Evolutionary conservation across 30 jellyfish, hydroid and myxozoan species (phyloP).

Genomic region (Aurelia aurita): DNA sequence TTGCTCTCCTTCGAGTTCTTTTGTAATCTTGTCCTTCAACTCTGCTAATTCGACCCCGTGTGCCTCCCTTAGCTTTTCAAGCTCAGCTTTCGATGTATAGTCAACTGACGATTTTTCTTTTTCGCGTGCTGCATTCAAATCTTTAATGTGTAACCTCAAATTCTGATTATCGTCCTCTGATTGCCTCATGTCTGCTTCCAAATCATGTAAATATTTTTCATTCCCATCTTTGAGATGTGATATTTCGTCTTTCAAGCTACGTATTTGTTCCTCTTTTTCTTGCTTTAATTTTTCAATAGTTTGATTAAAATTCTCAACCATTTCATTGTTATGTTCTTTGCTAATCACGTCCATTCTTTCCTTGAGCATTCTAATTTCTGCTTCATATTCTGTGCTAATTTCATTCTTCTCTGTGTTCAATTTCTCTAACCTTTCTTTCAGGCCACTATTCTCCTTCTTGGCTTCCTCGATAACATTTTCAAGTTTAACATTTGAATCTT

Average conservation of each 20-base stretch:
- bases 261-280: conserved; percentile 66
- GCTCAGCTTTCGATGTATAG: conserved; percentile 16
- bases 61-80: conserved; percentile 43
- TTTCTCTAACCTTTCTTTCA: conserved; percentile 10
- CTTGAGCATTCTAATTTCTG: conserved; percentile 39
- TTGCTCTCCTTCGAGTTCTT: conserved; percentile 43
- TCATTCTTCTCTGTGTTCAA: conserved; percentile 4
- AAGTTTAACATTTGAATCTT: not conserved
- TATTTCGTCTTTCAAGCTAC: conserved; percentile 52
- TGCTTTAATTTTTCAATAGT: conserved; percentile 38
- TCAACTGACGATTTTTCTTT: conserved; percentile 31
- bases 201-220: conserved; percentile 58
- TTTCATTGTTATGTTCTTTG: conserved; percentile 49
- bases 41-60: conserved; percentile 33
- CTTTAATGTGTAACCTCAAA: conserved; percentile 25
- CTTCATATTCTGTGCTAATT: conserved; percentile 16
- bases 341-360: conserved; percentile 43
- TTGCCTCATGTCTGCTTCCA: conserved; percentile 65
- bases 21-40: conserved; percentile 11
- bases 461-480: not conserved
- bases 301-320: conserved; percentile 48
- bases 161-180: conserved; percentile 73
- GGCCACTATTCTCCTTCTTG: not conserved
- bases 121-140: conserved; percentile 32
- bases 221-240: conserved; percentile 54